These are phyloP conservation scores for Esox lucius DNA, from an alignment of 2,797 vertebrate genomes.

Conservation along the genomic window DNA sequence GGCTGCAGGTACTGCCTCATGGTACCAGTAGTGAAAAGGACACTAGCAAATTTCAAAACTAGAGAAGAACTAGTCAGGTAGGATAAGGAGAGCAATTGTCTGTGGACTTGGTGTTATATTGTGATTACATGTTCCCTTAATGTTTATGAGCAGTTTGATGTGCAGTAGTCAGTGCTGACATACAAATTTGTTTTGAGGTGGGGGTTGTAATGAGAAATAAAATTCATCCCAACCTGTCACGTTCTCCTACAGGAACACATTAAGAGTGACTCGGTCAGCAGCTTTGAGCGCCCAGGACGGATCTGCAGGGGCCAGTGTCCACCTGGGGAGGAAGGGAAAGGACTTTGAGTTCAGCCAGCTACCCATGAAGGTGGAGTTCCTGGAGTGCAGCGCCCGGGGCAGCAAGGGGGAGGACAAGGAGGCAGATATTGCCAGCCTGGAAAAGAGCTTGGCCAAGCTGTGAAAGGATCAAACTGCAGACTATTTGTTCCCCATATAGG, in stretches of 20 bases:
- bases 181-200: neutral
- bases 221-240: neutral
- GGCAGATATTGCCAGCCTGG: conserved; percentile 79
- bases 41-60: too few species aligned
- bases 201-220: neutral
- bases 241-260: conserved; percentile 83
- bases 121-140: too few species aligned
- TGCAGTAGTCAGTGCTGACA: too few species aligned
- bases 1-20: too few species aligned
- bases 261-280: conserved; percentile 89
- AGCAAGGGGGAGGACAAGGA: conserved; percentile 77
- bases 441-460: conserved; percentile 86
- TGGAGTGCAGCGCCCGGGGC: conserved; percentile 90
- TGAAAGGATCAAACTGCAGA: conserved; percentile 53
- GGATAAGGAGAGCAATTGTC: too few species aligned
- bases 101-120: too few species aligned
- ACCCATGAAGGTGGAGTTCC: conserved; percentile 88
- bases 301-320: conserved; percentile 68
- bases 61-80: too few species aligned
- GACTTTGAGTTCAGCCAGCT: conserved; percentile 96
- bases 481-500: neutral
- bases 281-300: conserved; percentile 90
- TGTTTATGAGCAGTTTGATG: too few species aligned
- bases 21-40: too few species aligned
- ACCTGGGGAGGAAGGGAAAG: conserved; percentile 92